phyloP scores from a whole-genome alignment of 2,797 vertebrate genomes.

The Thripadectes ignobilis region DNA sequence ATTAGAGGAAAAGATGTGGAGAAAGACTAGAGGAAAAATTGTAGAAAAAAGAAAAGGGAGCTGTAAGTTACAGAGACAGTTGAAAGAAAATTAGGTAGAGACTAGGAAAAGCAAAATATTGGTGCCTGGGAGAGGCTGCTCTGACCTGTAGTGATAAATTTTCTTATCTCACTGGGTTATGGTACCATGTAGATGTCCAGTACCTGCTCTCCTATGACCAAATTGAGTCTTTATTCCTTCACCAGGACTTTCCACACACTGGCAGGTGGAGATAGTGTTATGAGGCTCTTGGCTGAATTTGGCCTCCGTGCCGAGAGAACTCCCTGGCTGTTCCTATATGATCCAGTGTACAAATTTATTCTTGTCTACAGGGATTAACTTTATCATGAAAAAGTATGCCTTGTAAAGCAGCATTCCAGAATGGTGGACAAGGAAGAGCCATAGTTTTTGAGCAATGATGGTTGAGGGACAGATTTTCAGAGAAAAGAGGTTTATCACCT shows the following conservation, averaged over 20 bases:
- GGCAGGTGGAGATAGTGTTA: background rate
- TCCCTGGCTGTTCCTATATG: background rate
- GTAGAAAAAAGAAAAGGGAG: background rate
- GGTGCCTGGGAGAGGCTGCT: background rate
- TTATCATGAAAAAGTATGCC: background rate
- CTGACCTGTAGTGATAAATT: background rate
- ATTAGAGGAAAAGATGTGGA: background rate
- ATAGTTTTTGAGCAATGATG: background rate
- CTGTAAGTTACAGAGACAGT: background rate
- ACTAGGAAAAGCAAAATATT: background rate
- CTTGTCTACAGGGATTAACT: background rate
- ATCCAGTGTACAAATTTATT: background rate
- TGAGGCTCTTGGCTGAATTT: background rate
- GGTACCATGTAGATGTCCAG: background rate
- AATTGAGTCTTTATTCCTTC: background rate
- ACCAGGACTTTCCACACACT: background rate
- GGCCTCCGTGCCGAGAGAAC: background rate
- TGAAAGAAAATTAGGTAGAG: background rate
- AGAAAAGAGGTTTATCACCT: background rate
- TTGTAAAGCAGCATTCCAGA: background rate
- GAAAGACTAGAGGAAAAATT: background rate
- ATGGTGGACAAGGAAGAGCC: background rate
- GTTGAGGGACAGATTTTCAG: background rate
- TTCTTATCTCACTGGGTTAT: background rate
- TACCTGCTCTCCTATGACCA: background rate